Percentiles rank a stretch among this genome's conserved stretches.
Conservation (phyloP, 92 coral and sea anemone genomes). For the Nematostella vectensis region DNA sequence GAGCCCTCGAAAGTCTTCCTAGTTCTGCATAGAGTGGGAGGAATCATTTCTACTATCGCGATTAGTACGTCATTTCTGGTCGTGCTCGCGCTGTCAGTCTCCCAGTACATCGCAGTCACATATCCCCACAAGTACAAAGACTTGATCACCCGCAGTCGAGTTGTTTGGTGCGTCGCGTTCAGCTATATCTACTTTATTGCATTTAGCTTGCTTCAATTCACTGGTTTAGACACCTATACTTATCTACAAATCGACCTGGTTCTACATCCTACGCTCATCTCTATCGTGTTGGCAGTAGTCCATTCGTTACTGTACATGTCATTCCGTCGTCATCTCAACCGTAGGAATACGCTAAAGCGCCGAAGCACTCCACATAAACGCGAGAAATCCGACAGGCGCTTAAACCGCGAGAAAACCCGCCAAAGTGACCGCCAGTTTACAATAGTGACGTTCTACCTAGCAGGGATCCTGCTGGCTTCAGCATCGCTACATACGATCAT, state of each 20-base stretch:
- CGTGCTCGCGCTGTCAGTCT: constrained; percentile 61
- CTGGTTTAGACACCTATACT: constrained; percentile 35
- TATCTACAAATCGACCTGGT: constrained; percentile 49
- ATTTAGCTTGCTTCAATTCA: constrained; percentile 50
- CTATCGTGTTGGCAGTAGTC: constrained; percentile 36
- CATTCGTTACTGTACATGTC: constrained; percentile 53
- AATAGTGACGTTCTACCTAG: constrained; percentile 51
- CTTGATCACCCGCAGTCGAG: constrained; percentile 48
- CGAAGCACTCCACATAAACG: constrained; percentile 6
- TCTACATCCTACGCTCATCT: constrained; percentile 53
- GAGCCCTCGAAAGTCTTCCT: constrained; percentile 13
- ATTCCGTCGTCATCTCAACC: constrained; percentile 38
- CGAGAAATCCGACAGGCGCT: neutral
- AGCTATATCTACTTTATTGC: constrained; percentile 49
- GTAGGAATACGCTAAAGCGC: constrained; percentile 26
- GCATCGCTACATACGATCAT: constrained; percentile 60
- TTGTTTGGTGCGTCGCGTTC: constrained; percentile 27
- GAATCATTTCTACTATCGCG: constrained; percentile 64
- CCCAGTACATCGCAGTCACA: constrained; percentile 64
- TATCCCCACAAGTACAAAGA: constrained; percentile 65
- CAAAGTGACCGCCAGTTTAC: constrained; percentile 68
- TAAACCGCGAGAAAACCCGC: constrained; percentile 19
- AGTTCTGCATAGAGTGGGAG: constrained; percentile 31
- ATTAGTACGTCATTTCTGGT: constrained; percentile 62
- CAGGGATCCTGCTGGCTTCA: constrained; percentile 62